Evolutionary conservation across 2,888 invertebrate genomes (phyloP).

Genomic region (Caenorhabditis virilis): DNA sequence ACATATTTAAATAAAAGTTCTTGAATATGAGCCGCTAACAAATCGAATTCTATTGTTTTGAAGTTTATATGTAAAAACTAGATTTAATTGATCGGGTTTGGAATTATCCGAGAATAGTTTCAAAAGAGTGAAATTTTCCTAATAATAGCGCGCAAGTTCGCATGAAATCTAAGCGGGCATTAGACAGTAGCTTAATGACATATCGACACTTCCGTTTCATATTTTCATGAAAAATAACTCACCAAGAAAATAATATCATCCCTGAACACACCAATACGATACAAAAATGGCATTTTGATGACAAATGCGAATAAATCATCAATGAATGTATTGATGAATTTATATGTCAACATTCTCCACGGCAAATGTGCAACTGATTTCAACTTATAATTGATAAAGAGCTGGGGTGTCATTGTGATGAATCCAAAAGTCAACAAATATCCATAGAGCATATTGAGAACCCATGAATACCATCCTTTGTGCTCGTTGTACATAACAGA

Average conservation of each 20-base stretch:
- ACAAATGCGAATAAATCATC: constrained; percentile 99
- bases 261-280: constrained; percentile 91
- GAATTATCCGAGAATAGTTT: no score
- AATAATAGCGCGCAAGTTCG: not conserved
- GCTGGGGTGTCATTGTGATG: constrained; percentile 96
- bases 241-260: constrained; percentile 98
- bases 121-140: not conserved
- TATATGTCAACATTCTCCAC: constrained; percentile 99
- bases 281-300: constrained; percentile 99
- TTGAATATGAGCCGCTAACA: no score
- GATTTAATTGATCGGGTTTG: not conserved
- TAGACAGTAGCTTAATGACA: not conserved
- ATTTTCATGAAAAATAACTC: no score
- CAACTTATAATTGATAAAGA: constrained; percentile 98
- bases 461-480: constrained; percentile 94
- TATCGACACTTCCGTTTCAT: not conserved
- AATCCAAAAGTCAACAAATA: constrained; percentile 96
- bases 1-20: not conserved
- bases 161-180: not conserved
- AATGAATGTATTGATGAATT: constrained; percentile 98
- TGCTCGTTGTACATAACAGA: constrained; percentile 93
- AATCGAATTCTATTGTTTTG: not conserved
- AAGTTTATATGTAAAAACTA: not conserved
- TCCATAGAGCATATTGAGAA: constrained; percentile 93
- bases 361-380: constrained; percentile 98